A percentile compares a stretch with the other conserved stretches of the same genome.
phyloP scores from a whole-genome alignment of 2,888 invertebrate genomes.

The Luperina nickerlii region DNA sequence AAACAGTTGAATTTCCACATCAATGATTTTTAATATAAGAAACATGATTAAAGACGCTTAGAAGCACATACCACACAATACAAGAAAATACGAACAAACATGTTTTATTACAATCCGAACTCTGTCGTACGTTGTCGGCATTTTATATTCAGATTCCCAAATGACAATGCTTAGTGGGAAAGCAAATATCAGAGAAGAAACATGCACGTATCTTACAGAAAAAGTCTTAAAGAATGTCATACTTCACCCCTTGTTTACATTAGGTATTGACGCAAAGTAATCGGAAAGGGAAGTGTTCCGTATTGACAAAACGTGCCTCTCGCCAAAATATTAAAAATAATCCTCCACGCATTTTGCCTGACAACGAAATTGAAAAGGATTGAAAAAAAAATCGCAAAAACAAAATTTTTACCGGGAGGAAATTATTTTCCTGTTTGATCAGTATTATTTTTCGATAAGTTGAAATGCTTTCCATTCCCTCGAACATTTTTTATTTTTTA shows the following conservation, averaged over 20 bases:
- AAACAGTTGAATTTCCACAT: neutral
- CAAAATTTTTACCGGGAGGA: conserved; percentile 33
- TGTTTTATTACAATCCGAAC: conserved; percentile 5
- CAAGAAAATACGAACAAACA: conserved; percentile 5
- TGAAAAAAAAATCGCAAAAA: conserved; percentile 56
- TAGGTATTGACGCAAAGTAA: conserved; percentile 84
- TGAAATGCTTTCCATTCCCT: conserved; percentile 27
- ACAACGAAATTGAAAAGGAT: conserved; percentile 74
- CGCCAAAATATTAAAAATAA: conserved; percentile 82
- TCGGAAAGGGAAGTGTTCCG: conserved; percentile 78
- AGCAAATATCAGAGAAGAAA: conserved; percentile 66
- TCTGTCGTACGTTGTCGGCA: conserved; percentile 18
- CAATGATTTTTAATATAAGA: neutral
- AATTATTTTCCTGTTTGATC: conserved; percentile 63
- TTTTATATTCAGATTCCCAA: conserved; percentile 51
- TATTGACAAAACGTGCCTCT: conserved; percentile 87
- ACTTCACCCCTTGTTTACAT: conserved; percentile 80
- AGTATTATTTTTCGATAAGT: conserved; percentile 58
- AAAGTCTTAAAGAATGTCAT: conserved; percentile 70
- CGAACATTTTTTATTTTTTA: conserved; percentile 18
- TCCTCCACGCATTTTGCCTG: conserved; percentile 70
- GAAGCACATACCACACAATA: neutral
- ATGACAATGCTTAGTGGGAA: conserved; percentile 67
- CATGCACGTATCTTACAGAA: conserved; percentile 65
- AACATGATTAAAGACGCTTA: neutral